phyloP scores from a whole-genome alignment of 1,140 invertebrate species.

The Latrodectus geometricus region DNA sequence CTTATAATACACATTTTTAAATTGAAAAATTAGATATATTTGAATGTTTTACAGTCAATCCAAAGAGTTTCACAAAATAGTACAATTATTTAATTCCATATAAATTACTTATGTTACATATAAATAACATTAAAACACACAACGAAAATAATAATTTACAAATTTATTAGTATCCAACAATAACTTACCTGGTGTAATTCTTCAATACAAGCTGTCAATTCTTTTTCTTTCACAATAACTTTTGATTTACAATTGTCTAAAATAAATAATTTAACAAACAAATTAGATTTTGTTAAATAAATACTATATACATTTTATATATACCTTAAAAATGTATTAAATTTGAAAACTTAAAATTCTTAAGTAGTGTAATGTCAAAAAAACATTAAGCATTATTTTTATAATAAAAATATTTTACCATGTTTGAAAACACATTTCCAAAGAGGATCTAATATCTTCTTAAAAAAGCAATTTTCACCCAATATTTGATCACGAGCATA shows the following conservation, averaged over 20 bases:
- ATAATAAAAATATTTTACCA: neutral
- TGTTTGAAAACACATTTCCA: constrained; percentile 25
- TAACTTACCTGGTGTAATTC: constrained; percentile 32
- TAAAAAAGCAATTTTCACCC: constrained; percentile 24
- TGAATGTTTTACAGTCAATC: no score
- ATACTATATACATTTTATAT: no score
- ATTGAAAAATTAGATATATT: no score
- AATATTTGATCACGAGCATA: constrained; percentile 7
- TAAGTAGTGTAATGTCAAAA: neutral
- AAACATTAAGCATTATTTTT: neutral
- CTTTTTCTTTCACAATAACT: constrained; percentile 42
- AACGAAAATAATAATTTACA: no score
- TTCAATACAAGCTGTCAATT: constrained; percentile 38
- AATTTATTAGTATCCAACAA: no score
- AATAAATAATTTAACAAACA: neutral
- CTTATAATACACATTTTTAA: no score
- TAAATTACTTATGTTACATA: no score
- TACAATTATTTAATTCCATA: no score
- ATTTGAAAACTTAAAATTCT: neutral
- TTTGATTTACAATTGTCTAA: neutral
- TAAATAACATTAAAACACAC: no score
- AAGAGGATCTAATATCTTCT: constrained; percentile 25
- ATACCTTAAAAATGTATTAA: no score
- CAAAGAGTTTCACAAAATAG: no score
- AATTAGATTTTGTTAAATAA: no score